These are phyloP conservation scores for Abramis brama DNA, from an alignment of 2,113 vertebrate genomes.

Conservation along the genomic window DNA sequence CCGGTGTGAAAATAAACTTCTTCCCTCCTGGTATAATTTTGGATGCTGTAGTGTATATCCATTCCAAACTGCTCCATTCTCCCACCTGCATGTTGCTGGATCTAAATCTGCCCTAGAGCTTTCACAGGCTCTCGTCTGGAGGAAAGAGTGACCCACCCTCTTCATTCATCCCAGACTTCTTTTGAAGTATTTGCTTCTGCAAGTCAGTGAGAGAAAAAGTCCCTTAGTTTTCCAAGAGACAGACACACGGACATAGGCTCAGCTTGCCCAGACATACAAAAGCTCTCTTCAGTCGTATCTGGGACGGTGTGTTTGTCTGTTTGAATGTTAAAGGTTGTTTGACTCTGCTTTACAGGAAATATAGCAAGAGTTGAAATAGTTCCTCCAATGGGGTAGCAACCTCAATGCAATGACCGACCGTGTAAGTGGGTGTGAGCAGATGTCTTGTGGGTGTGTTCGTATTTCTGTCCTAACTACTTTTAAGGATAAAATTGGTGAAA, in stretches of 20 bases:
- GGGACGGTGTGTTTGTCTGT: constrained; percentile 19
- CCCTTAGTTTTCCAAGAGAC: constrained; percentile 39
- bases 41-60: constrained; percentile 3
- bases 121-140: constrained; percentile 42
- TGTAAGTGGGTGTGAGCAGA: not conserved
- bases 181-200: constrained; percentile 43
- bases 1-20: not conserved
- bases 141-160: constrained; percentile 54
- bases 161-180: constrained; percentile 30
- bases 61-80: not conserved
- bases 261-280: constrained; percentile 31
- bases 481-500: not conserved
- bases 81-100: constrained; percentile 39
- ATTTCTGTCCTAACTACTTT: not conserved
- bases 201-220: constrained; percentile 26
- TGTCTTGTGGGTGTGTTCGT: not conserved
- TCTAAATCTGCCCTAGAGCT: constrained; percentile 30
- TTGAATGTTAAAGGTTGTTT: constrained; percentile 38
- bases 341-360: constrained; percentile 4
- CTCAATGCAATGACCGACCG: not conserved
- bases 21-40: not conserved
- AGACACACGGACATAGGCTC: constrained; percentile 10
- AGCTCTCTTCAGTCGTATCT: constrained; percentile 43
- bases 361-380: constrained; percentile 24
- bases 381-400: constrained; percentile 15